Percentiles rank a stretch among this genome's conserved stretches.
These are phyloP conservation scores for Apamea sordens DNA, from an alignment of 2,888 invertebrate species.

Conservation along the genomic window DNA sequence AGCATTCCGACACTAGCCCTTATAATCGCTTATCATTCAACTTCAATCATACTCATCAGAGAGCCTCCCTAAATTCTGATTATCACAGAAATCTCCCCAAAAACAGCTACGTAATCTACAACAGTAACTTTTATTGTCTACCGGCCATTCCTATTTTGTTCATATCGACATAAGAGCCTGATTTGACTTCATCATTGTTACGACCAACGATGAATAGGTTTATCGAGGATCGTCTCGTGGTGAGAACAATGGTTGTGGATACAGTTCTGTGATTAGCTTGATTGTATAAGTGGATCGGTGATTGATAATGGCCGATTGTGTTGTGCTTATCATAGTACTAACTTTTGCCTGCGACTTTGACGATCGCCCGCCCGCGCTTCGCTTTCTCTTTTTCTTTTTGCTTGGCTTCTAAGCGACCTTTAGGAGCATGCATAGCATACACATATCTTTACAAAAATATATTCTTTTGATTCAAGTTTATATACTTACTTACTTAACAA, in stretches of 20 bases:
- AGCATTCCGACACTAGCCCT: background rate
- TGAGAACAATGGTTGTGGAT: slow-evolving; percentile 32
- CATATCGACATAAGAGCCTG: slow-evolving; percentile 7
- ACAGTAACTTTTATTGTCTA: slow-evolving; percentile 38
- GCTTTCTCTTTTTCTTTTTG: too few species aligned
- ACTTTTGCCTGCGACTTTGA: too few species aligned
- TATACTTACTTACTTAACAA: background rate
- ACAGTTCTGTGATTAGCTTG: slow-evolving; percentile 23
- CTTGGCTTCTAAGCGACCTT: too few species aligned
- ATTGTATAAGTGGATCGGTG: slow-evolving; percentile 10
- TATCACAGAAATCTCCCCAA: background rate
- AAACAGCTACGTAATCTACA: slow-evolving; percentile 3
- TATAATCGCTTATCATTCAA: background rate
- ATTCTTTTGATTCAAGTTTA: too few species aligned
- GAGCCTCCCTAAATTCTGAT: background rate
- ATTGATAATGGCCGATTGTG: background rate
- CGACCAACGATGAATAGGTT: slow-evolving; percentile 29
- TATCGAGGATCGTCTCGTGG: slow-evolving; percentile 24
- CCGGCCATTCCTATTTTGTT: slow-evolving; percentile 33
- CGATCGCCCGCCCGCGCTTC: too few species aligned
- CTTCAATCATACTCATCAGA: background rate
- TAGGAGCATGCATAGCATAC: too few species aligned
- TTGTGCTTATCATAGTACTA: background rate
- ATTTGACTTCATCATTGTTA: slow-evolving; percentile 36
- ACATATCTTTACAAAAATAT: too few species aligned